Conservation (phyloP, 1,140 invertebrate species). For the Lordiphosa collinella region DNA sequence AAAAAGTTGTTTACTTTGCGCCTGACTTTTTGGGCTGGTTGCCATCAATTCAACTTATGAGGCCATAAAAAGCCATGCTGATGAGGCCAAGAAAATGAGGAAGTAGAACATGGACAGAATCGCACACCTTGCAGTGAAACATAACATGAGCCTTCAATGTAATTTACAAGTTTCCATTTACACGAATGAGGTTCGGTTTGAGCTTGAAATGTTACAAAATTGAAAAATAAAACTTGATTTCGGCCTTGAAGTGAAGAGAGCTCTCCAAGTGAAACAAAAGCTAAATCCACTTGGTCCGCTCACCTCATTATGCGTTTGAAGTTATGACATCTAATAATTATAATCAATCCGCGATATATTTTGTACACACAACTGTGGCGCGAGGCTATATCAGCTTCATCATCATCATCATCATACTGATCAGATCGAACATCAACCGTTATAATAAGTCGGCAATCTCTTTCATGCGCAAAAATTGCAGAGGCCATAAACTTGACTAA, state of each 20-base stretch:
- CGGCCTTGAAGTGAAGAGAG: conserved; percentile 16
- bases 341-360: conserved; percentile 26
- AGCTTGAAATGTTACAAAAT: not conserved
- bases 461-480: conserved; percentile 7
- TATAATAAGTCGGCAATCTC: conserved; percentile 29
- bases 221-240: conserved; percentile 15
- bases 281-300: conserved; percentile 5
- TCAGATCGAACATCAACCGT: not conserved
- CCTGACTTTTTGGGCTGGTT: not conserved
- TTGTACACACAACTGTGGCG: conserved; percentile 11
- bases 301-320: conserved; percentile 19
- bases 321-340: conserved; percentile 43
- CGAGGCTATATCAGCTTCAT: not conserved
- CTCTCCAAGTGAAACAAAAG: no score
- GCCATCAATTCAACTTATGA: conserved; percentile 20
- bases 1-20: conserved; percentile 45
- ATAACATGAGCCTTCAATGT: conserved; percentile 43
- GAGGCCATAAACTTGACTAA: conserved; percentile 31
- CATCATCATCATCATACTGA: conserved; percentile 1
- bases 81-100: not conserved
- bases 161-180: conserved; percentile 48
- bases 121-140: conserved; percentile 25
- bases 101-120: conserved; percentile 10
- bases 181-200: conserved; percentile 11
- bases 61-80: conserved; percentile 49